These are phyloP conservation scores for Crematogaster levior DNA, from an alignment of 2,888 invertebrate genomes.

Conservation along the genomic window DNA sequence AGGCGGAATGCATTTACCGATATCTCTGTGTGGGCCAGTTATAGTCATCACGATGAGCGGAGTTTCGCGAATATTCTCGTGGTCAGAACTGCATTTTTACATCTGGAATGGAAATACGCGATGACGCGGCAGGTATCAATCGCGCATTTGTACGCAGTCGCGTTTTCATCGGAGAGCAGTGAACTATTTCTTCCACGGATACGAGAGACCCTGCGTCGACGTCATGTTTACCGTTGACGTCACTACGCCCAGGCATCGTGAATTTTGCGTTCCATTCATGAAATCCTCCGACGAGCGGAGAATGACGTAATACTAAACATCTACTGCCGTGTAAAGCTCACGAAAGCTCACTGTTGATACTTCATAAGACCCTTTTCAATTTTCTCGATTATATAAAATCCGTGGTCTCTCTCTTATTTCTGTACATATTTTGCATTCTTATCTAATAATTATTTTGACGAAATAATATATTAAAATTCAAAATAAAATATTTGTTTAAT, in stretches of 20 bases:
- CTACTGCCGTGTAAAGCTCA: constrained; percentile 11
- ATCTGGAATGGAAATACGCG: not conserved
- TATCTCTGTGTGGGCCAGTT: not conserved
- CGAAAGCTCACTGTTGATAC: not conserved
- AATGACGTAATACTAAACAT: constrained; percentile 33
- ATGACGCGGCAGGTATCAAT: not conserved
- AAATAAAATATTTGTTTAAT: not conserved
- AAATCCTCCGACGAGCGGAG: constrained; percentile 60
- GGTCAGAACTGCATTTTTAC: not conserved
- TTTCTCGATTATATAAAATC: not conserved
- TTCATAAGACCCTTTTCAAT: not conserved
- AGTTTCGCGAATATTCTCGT: not conserved
- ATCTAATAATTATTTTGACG: not conserved
- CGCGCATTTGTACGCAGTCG: constrained; percentile 31
- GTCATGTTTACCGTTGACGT: constrained; percentile 61
- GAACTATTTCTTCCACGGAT: constrained; percentile 53
- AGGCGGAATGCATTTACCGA: constrained; percentile 15
- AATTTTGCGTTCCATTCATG: constrained; percentile 67
- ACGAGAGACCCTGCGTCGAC: constrained; percentile 54
- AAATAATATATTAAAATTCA: not conserved
- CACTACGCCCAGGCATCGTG: constrained; percentile 55
- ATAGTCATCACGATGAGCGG: not conserved
- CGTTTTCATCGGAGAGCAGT: constrained; percentile 12
- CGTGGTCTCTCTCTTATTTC: not conserved
- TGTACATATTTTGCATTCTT: not conserved